A percentile compares a stretch with the other conserved stretches of the same genome.
Conservation (phyloP, 1,140 invertebrate genomes). For the Cardiocondyla obscurior region DNA sequence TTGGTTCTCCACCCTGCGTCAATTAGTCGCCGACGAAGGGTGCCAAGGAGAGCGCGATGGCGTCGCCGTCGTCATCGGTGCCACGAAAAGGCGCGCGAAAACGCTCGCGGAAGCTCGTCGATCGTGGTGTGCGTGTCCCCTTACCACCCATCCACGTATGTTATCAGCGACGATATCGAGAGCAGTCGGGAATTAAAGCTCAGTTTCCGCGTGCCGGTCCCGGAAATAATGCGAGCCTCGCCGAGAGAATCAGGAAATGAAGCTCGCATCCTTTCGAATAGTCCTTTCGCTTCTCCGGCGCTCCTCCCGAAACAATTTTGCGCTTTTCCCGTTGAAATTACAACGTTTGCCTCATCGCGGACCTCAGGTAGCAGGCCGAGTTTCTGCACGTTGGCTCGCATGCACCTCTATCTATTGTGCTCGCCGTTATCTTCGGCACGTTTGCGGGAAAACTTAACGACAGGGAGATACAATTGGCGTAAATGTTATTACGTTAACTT, state of each 20-base stretch:
- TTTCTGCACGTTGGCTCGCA: not conserved
- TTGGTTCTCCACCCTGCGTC: constrained; percentile 80
- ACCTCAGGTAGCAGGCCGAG: not conserved
- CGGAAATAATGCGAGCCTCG: constrained; percentile 68
- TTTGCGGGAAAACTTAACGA: not conserved
- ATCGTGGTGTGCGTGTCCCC: constrained; percentile 39
- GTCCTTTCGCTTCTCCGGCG: constrained; percentile 45
- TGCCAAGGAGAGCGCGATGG: constrained; percentile 80
- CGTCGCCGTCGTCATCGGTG: constrained; percentile 65
- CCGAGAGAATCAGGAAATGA: constrained; percentile 68
- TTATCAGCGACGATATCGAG: constrained; percentile 37
- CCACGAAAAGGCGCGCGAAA: constrained; percentile 38
- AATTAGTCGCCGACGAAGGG: constrained; percentile 80
- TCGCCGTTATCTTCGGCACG: not conserved
- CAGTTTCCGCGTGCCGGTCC: constrained; percentile 62
- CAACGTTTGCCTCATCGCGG: not conserved
- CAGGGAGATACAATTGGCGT: not conserved
- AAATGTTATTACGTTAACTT: not conserved
- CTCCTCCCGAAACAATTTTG: constrained; percentile 60
- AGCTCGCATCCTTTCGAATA: constrained; percentile 63
- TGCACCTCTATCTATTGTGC: not conserved
- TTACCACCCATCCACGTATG: constrained; percentile 8
- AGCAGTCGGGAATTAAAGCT: constrained; percentile 62
- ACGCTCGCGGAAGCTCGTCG: constrained; percentile 40
- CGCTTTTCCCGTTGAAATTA: constrained; percentile 27